Conservation (phyloP, 2,888 invertebrate genomes). For the Chrysodeixis includens region DNA sequence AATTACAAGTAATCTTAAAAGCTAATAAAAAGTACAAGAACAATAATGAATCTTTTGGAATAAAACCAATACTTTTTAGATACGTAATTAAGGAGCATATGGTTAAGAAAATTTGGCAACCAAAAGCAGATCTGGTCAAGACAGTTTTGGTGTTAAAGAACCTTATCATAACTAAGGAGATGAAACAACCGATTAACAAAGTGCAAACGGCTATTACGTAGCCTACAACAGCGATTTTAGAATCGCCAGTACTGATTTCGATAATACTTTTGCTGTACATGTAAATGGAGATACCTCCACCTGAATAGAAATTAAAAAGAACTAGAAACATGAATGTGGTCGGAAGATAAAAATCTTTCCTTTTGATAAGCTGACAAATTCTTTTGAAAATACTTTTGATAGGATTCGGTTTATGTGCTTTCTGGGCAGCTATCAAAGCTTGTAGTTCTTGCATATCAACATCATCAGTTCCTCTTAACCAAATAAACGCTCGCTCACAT, state of each 20-base stretch:
- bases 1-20: slow-evolving; percentile 25
- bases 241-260: background rate
- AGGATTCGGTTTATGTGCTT: background rate
- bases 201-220: background rate
- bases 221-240: slow-evolving; percentile 5
- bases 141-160: slow-evolving; percentile 42
- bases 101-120: slow-evolving; percentile 18
- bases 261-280: slow-evolving; percentile 13
- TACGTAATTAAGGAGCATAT: background rate
- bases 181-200: slow-evolving; percentile 21
- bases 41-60: slow-evolving; percentile 14
- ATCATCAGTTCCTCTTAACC: slow-evolving; percentile 32
- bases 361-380: background rate
- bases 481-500: slow-evolving; percentile 35
- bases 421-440: slow-evolving; percentile 20
- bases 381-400: background rate
- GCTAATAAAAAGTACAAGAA: slow-evolving; percentile 29
- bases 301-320: slow-evolving; percentile 8
- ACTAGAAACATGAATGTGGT: slow-evolving; percentile 4
- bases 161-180: slow-evolving; percentile 34
- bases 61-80: slow-evolving; percentile 2
- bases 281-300: slow-evolving; percentile 1
- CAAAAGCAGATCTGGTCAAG: slow-evolving; percentile 17
- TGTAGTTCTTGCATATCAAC: slow-evolving; percentile 23
- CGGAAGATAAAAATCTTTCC: slow-evolving; percentile 12